Conservation (phyloP, 1,140 invertebrate species). For the Pseudomyrmex cubaensis region DNA sequence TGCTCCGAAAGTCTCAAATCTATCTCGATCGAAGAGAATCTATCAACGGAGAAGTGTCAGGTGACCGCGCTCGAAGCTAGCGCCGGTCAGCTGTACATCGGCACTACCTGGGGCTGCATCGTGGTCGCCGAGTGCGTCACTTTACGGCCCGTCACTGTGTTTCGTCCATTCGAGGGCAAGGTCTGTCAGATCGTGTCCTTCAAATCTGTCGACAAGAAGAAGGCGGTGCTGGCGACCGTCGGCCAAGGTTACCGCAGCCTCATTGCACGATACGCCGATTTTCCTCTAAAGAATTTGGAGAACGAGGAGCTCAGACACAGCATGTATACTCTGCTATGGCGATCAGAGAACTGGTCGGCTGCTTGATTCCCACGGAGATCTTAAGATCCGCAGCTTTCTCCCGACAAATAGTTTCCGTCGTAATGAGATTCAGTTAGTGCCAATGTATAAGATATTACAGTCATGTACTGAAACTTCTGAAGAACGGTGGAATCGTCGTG, state of each 20-base stretch:
- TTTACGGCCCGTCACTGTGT: slow-evolving; percentile 94
- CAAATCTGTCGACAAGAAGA: slow-evolving; percentile 82
- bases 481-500: not conserved
- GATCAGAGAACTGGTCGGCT: slow-evolving; percentile 90
- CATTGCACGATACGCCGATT: slow-evolving; percentile 89
- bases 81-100: slow-evolving; percentile 92
- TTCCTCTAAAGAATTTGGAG: slow-evolving; percentile 81
- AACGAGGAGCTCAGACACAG: slow-evolving; percentile 86
- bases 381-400: not conserved
- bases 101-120: slow-evolving; percentile 96
- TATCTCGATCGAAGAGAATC: slow-evolving; percentile 95
- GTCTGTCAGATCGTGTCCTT: slow-evolving; percentile 84
- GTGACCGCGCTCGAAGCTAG: slow-evolving; percentile 92
- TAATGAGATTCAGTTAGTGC: slow-evolving; percentile 2
- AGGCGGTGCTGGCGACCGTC: slow-evolving; percentile 90
- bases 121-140: slow-evolving; percentile 93
- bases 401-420: slow-evolving; percentile 12
- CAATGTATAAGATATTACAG: slow-evolving; percentile 13
- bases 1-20: slow-evolving; percentile 96
- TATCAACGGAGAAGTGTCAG: slow-evolving; percentile 92
- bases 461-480: not conserved
- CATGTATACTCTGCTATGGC: slow-evolving; percentile 90
- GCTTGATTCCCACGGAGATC: slow-evolving; percentile 79
- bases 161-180: slow-evolving; percentile 95
- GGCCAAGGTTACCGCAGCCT: slow-evolving; percentile 94